These are phyloP conservation scores for Hylaeus volcanicus DNA, from an alignment of 1,140 invertebrate species.

Conservation along the genomic window DNA sequence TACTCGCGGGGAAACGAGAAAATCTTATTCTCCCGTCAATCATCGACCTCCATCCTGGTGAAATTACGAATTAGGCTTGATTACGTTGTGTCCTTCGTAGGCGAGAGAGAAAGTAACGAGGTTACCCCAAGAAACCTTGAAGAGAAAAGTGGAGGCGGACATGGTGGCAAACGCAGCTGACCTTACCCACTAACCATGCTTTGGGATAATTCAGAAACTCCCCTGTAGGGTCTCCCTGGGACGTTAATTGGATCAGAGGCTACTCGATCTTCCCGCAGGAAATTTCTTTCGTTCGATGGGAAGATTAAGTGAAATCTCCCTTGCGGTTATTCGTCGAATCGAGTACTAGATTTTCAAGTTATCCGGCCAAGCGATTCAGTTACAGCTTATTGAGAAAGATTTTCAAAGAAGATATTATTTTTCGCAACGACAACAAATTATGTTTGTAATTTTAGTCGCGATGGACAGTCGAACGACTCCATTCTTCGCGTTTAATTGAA, in stretches of 20 bases:
- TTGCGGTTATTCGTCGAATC: background rate
- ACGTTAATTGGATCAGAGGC: constrained; percentile 34
- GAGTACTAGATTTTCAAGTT: background rate
- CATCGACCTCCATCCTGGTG: constrained; percentile 1
- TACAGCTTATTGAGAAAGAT: background rate
- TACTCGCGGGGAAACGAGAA: background rate
- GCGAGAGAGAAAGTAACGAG: constrained; percentile 16
- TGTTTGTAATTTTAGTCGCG: too few species aligned
- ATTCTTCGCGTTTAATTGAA: too few species aligned
- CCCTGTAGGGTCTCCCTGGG: background rate
- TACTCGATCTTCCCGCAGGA: background rate
- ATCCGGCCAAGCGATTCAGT: background rate
- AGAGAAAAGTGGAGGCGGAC: background rate
- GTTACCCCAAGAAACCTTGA: constrained; percentile 7
- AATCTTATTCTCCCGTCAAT: constrained; percentile 45
- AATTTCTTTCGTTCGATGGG: constrained; percentile 21
- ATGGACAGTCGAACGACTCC: too few species aligned
- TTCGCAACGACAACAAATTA: too few species aligned
- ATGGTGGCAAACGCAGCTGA: constrained; percentile 18
- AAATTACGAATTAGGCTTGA: constrained; percentile 55
- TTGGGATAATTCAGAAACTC: background rate
- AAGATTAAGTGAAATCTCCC: background rate
- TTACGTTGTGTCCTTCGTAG: constrained; percentile 27
- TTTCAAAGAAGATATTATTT: too few species aligned
- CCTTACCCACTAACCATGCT: background rate